Percentiles rank a stretch among this genome's conserved stretches.
These are phyloP conservation scores for Lithophane semibrunnea DNA, from an alignment of 2,888 invertebrate species.

Conservation along the genomic window DNA sequence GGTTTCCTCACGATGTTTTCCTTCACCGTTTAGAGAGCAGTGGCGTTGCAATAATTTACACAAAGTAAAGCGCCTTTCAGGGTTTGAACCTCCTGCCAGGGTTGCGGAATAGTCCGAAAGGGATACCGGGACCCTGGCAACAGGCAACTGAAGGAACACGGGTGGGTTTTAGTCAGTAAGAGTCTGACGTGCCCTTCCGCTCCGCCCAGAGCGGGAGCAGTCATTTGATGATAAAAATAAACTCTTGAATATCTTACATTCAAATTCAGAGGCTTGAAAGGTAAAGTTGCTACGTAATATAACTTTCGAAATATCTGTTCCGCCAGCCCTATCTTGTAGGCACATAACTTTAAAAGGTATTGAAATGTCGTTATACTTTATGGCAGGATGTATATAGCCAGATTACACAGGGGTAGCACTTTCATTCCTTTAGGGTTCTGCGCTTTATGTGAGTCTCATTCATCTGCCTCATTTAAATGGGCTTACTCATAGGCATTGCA, in stretches of 20 bases:
- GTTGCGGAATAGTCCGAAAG: too few species aligned
- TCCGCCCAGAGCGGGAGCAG: too few species aligned
- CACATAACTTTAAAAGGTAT: conserved; percentile 67
- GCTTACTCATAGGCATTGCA: conserved; percentile 54
- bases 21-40: too few species aligned
- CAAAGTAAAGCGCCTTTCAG: too few species aligned
- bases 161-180: too few species aligned
- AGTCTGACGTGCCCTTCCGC: too few species aligned
- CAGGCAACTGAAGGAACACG: too few species aligned
- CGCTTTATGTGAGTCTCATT: conserved; percentile 31
- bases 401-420: conserved; percentile 58
- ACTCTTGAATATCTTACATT: neutral
- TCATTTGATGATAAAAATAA: too few species aligned
- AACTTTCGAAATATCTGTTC: conserved; percentile 33
- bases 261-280: conserved; percentile 8
- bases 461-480: conserved; percentile 45
- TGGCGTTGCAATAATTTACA: too few species aligned
- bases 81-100: too few species aligned
- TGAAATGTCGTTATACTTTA: conserved; percentile 66
- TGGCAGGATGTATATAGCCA: conserved; percentile 59
- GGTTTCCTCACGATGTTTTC: too few species aligned
- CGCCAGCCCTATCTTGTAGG: conserved; percentile 58
- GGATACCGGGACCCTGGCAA: too few species aligned
- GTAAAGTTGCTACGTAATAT: neutral
- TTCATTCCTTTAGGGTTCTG: conserved; percentile 45